Conservation (phyloP, 2,888 invertebrate species). For the Schrankia costaestrigalis region DNA sequence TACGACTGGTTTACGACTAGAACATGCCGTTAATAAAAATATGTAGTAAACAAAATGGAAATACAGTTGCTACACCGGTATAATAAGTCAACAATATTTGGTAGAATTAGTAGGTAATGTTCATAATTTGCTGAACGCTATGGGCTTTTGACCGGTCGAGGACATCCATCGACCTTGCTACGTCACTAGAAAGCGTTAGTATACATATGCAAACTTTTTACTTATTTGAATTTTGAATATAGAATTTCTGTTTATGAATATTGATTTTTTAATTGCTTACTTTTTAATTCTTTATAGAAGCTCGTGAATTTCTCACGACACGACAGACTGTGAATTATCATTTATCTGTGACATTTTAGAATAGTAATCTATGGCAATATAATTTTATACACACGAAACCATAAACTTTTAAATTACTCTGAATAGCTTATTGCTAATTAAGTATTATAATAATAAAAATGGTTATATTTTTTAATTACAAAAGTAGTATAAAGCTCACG, state of each 20-base stretch:
- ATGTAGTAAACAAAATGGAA: slow-evolving; percentile 13
- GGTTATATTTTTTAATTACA: too few species aligned
- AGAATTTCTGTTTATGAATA: slow-evolving; percentile 1
- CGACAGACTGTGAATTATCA: too few species aligned
- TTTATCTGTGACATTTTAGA: too few species aligned
- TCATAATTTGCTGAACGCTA: slow-evolving; percentile 13
- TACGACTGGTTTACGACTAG: slow-evolving; percentile 14
- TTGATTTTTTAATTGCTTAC: too few species aligned
- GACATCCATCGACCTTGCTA: slow-evolving; percentile 29
- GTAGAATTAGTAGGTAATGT: slow-evolving; percentile 9
- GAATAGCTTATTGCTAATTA: too few species aligned
- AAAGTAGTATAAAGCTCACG: too few species aligned
- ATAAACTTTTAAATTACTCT: too few species aligned
- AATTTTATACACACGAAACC: too few species aligned
- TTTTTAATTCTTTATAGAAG: too few species aligned
- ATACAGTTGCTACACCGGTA: slow-evolving; percentile 12
- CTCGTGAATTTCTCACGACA: too few species aligned
- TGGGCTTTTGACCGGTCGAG: slow-evolving; percentile 24
- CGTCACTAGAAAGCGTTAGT: slow-evolving; percentile 29
- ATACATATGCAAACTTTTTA: slow-evolving; percentile 2
- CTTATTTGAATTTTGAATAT: slow-evolving; percentile 4
- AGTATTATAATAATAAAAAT: too few species aligned
- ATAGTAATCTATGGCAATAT: too few species aligned
- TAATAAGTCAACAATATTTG: slow-evolving; percentile 8
- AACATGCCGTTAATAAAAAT: slow-evolving; percentile 16